Conservation (phyloP, 2,113 vertebrate genomes). For the Haemorhous mexicanus region DNA sequence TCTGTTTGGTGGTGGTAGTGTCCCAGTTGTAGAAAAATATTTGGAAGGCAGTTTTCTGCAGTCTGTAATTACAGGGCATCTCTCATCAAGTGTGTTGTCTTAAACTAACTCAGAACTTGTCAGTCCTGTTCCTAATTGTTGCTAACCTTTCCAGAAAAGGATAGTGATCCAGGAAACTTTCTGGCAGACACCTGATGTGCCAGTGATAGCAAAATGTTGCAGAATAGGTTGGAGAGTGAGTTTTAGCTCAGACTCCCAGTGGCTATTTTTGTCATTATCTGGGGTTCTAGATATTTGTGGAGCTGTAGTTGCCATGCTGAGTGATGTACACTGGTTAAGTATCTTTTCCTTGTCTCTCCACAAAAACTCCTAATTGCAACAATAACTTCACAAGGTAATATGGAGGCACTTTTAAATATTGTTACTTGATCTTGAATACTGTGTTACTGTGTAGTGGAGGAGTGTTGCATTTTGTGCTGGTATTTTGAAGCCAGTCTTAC, state of each 20-base stretch:
- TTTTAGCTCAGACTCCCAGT: not conserved
- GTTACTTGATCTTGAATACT: not conserved
- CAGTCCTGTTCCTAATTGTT: not conserved
- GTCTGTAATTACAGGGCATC: not conserved
- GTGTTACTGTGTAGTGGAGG: not conserved
- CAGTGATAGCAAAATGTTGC: not conserved
- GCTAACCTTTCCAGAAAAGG: slow-evolving; percentile 28
- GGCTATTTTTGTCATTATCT: not conserved
- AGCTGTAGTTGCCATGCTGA: not conserved
- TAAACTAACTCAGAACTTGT: not conserved
- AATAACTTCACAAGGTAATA: not conserved
- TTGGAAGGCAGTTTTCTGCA: not conserved
- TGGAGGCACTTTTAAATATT: not conserved
- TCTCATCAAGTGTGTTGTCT: not conserved
- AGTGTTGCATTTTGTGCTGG: not conserved
- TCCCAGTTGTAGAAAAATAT: not conserved
- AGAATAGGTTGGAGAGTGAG: not conserved
- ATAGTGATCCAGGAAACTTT: not conserved
- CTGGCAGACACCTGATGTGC: not conserved
- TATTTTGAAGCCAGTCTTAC: not conserved
- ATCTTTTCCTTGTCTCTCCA: not conserved
- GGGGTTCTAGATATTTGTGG: not conserved
- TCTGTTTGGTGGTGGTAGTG: not conserved
- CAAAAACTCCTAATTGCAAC: not conserved
- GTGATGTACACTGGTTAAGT: not conserved